phyloP scores from a whole-genome alignment of 2,113 vertebrate genomes.

The Prionailurus viverrinus region DNA sequence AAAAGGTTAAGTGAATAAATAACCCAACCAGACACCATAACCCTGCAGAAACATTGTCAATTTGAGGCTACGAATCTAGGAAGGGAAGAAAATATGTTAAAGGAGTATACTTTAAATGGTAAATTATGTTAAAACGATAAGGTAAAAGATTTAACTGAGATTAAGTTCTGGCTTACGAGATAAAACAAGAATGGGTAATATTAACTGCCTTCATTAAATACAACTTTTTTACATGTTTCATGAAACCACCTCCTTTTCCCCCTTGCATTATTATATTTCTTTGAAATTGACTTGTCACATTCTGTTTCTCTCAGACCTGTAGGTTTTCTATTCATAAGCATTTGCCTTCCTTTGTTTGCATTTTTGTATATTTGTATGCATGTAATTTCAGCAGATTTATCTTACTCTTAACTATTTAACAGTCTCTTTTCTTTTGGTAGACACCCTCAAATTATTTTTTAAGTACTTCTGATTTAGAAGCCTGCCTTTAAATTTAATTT shows the following conservation, averaged over 20 bases:
- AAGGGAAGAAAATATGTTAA: conserved; percentile 13
- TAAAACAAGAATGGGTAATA: conserved; percentile 10
- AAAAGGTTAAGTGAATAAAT: conserved; percentile 60
- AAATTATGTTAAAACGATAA: neutral
- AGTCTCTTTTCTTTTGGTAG: conserved; percentile 15
- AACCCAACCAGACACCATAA: neutral
- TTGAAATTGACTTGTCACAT: conserved; percentile 26
- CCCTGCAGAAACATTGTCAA: neutral
- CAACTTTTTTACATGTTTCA: neutral
- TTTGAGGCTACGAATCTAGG: conserved; percentile 23
- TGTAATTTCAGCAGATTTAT: conserved; percentile 27
- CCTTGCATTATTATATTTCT: neutral
- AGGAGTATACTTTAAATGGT: conserved; percentile 37
- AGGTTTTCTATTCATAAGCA: conserved; percentile 11
- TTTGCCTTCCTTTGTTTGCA: neutral
- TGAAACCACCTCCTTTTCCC: neutral
- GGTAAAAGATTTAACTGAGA: neutral
- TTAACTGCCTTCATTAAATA: neutral
- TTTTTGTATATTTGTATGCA: neutral
- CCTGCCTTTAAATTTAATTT: conserved; percentile 9
- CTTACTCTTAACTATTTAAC: neutral
- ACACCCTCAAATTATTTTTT: neutral
- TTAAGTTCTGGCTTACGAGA: neutral
- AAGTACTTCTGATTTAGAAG: neutral
- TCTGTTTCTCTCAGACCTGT: conserved; percentile 6